Conservation (phyloP, 2,888 invertebrate species). For the Epinotia bilunana region DNA sequence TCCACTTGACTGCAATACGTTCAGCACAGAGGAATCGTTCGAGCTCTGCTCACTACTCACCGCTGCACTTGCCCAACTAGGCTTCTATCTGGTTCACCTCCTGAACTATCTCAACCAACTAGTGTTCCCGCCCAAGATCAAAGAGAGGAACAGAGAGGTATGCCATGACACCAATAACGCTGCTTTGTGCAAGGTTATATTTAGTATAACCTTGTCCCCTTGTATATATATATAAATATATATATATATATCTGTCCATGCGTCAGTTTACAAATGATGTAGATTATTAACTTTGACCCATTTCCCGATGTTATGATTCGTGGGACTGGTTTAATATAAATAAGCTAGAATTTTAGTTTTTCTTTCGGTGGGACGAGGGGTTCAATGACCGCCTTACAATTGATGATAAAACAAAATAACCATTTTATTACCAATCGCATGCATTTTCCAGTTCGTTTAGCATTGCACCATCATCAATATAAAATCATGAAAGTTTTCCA, state of each 20-base stretch:
- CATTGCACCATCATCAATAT: too few species aligned
- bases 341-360: too few species aligned
- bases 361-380: too few species aligned
- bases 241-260: neutral
- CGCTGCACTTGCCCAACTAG: neutral
- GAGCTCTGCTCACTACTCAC: constrained; percentile 6
- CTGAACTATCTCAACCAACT: neutral
- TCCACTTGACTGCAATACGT: neutral
- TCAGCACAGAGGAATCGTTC: neutral
- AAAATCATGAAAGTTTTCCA: too few species aligned
- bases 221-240: neutral
- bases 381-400: too few species aligned
- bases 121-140: neutral
- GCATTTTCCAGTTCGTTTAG: too few species aligned
- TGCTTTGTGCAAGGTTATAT: neutral
- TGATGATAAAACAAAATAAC: too few species aligned
- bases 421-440: too few species aligned
- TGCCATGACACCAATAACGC: neutral
- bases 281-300: too few species aligned
- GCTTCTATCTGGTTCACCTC: neutral
- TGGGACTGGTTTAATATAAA: too few species aligned
- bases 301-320: too few species aligned
- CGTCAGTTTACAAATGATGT: too few species aligned
- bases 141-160: constrained; percentile 11
- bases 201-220: neutral